Evolutionary conservation across 2,797 vertebrate species (phyloP).

Genomic region (Pseudomugil tenellus): DNA sequence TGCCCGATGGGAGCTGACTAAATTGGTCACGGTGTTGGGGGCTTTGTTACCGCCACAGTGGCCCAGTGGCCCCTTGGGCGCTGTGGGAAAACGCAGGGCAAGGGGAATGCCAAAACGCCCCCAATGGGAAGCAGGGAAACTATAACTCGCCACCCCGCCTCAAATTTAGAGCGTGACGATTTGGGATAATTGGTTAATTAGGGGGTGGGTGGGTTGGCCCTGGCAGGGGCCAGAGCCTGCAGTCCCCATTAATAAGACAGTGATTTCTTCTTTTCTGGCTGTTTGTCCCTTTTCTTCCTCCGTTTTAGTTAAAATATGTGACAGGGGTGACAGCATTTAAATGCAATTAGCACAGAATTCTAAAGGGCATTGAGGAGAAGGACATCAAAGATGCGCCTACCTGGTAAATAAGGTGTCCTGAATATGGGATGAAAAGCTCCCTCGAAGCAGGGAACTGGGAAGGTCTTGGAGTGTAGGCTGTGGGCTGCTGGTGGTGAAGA

Average conservation of each 20-base stretch:
- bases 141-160: constrained; percentile 80
- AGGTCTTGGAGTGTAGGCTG: constrained; percentile 88
- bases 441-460: constrained; percentile 93
- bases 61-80: constrained; percentile 80
- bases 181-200: constrained; percentile 92
- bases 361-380: neutral
- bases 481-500: constrained; percentile 80
- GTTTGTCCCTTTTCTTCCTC: constrained; percentile 42
- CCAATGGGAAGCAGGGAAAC: constrained; percentile 72
- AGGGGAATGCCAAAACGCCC: constrained; percentile 83
- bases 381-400: constrained; percentile 76
- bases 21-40: constrained; percentile 90
- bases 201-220: constrained; percentile 83
- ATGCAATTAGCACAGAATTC: constrained; percentile 43
- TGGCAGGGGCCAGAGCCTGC: constrained; percentile 79
- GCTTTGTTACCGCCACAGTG: constrained; percentile 84
- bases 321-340: constrained; percentile 46
- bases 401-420: constrained; percentile 95
- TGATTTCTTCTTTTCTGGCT: constrained; percentile 85
- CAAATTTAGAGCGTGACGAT: constrained; percentile 90
- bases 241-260: constrained; percentile 89
- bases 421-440: constrained; percentile 93
- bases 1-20: constrained; percentile 87
- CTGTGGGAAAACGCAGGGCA: constrained; percentile 89
- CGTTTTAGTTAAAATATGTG: constrained; percentile 39